Conservation (phyloP, 2,888 invertebrate genomes). For the Plagodis pulveraria region DNA sequence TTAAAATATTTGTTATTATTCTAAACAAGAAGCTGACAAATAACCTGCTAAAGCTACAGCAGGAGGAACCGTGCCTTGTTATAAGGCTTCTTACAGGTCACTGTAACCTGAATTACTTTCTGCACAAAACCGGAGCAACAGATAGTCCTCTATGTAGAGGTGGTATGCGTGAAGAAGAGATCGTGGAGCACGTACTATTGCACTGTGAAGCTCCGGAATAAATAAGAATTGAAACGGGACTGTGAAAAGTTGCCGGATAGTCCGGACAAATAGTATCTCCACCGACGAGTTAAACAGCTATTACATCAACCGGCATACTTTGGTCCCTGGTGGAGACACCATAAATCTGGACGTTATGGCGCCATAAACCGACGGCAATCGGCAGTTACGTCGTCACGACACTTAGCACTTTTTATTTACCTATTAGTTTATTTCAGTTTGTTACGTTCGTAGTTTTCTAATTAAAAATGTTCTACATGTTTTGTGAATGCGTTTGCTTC, state of each 20-base stretch:
- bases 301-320: conserved; percentile 38
- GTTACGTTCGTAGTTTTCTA: conserved; percentile 1
- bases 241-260: conserved; percentile 5
- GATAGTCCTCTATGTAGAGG: too few relatives aligned
- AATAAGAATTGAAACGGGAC: too few relatives aligned
- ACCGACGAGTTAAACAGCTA: conserved; percentile 36
- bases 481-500: background rate
- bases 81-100: too few relatives aligned
- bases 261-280: conserved; percentile 4
- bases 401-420: conserved; percentile 34
- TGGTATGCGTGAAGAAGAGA: too few relatives aligned
- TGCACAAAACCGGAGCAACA: too few relatives aligned
- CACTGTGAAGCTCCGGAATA: too few relatives aligned
- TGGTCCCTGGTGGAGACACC: conserved; percentile 31
- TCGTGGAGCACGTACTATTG: too few relatives aligned
- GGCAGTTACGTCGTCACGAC: conserved; percentile 36
- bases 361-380: conserved; percentile 33
- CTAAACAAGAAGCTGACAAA: too few relatives aligned
- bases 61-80: too few relatives aligned
- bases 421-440: conserved; percentile 30
- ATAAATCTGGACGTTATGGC: conserved; percentile 40
- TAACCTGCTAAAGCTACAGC: too few relatives aligned
- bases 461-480: background rate
- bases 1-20: too few relatives aligned
- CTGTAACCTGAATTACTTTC: too few relatives aligned